Evolutionary conservation across 2,797 vertebrate species (phyloP), one percentile per base, ranked within the genome.

Genomic region (Acanthornis magna): DNA sequence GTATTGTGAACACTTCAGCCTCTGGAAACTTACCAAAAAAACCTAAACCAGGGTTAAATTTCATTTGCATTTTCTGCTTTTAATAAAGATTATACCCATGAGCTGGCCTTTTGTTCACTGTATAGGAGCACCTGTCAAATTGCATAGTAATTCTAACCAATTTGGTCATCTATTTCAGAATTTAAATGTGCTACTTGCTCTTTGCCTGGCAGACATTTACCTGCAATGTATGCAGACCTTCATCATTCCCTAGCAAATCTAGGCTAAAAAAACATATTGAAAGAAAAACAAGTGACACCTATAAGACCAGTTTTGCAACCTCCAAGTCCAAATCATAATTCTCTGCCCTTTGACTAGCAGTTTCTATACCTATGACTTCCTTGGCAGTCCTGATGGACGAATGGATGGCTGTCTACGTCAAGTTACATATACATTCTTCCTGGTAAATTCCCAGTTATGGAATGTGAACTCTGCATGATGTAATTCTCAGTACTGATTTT

Each of bases 191-290:
- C 16, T 70, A 6, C 45, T 83, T 73, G 16, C 40, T 68, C 6
- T 72, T 70, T 61, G 9, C 14, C 9, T 77, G 51, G 71, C 16
- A n/a, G 11, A 14, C 1, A 5, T 20, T 13, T 3, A 21, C 29
- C 40, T 67, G 5, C 16, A 34, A 32, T n/a, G 6, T 22, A 8
- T 55, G 17, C 13, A 65, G 15, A 13, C 0, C 0, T 57, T 54
- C 53, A 62, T 15, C 3, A n/a, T 62, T 70, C 79, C 21, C 42
- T 75, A 42, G 68, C 7, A 77, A 72, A 68, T 11, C 29, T 53
- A 50, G 22, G 34, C 26, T 61, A 72, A 63, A 45, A 36, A 77
- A 40, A 19, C 3, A 3, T 36, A 25, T 13, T 68, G 23, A 40
- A 87, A 78, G 21, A 6, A 38, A 63, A 66, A 9, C 1, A 58